A percentile compares a stretch with the other conserved stretches of the same genome.
phyloP scores from a whole-genome alignment of 1,140 invertebrate genomes.

The Drosophila obscura region DNA sequence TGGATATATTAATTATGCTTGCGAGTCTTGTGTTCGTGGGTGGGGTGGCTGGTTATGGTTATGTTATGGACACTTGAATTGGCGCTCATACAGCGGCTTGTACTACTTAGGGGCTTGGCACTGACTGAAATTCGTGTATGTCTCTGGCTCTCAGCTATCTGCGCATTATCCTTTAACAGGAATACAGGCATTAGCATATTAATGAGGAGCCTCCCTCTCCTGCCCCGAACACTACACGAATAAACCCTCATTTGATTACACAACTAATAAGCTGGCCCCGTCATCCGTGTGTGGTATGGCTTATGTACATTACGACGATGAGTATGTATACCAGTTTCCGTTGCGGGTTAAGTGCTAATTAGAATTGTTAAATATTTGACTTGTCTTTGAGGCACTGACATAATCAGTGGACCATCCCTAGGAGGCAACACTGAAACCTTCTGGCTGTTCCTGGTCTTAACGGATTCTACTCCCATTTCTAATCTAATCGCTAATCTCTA shows the following conservation, averaged over 20 bases:
- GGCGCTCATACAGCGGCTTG: constrained; percentile 12
- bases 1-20: constrained; percentile 29
- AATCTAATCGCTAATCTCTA: not conserved
- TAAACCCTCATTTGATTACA: constrained; percentile 61
- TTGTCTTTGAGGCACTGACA: too few relatives aligned
- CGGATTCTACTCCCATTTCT: too few relatives aligned
- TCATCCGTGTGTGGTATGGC: not conserved
- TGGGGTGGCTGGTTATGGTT: not conserved
- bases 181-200: constrained; percentile 58
- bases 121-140: constrained; percentile 36
- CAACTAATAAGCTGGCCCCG: constrained; percentile 49
- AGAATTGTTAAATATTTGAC: not conserved
- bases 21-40: not conserved
- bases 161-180: constrained; percentile 49
- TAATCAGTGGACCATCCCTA: not conserved
- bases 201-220: constrained; percentile 39
- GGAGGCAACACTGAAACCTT: not conserved
- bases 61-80: constrained; percentile 12
- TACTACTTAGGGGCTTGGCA: constrained; percentile 41
- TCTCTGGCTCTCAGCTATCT: constrained; percentile 28
- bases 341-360: constrained; percentile 16
- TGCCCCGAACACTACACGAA: constrained; percentile 37
- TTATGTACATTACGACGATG: too few relatives aligned
- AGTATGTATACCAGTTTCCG: not conserved
- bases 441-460: too few relatives aligned